Evolutionary conservation across 2,113 vertebrate species (phyloP), one percentile per base, ranked within the genome.

Genomic region (Tupaia chinensis): DNA sequence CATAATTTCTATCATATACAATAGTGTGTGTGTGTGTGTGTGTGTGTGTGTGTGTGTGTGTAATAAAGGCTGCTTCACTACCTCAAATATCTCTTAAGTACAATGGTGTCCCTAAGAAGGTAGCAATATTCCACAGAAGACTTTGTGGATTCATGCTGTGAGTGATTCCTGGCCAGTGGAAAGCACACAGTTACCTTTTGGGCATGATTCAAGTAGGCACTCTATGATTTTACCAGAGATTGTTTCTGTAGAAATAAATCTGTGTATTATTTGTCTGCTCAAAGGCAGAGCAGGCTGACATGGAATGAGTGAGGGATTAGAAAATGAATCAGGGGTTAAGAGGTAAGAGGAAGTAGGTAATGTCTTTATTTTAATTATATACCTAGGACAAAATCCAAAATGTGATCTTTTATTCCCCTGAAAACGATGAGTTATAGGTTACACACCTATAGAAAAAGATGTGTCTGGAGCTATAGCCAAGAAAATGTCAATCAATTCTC

Each of bases 191-290:
- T 98, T 98, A 98, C 97, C 92, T 97, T 98, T 97, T 97, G 97
- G 95, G 95, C 98, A 98, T 98, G 97, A 97, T 96, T 98, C 96
- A 98, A 98, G 97, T 92, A 98, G 96, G 95, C 92, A 93, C 97
- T 97, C 96, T 96, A 97, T 89, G 97, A 98, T 98, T 98, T 98
- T 98, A 97, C 97, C 98, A 98, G 97, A 98, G 93, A 96, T 98
- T 96, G 97, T 96, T 98, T 98, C 97, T 98, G 87, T 97, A 98
- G 97, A 91, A 98, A 96, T 98, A 97, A 98, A 98, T 97, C 97
- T 98, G 96, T 98, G 80, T 96, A 98, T 97, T 98, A 97, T 98
- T 98, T 98, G 93, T 95, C 94, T 98, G 88, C 92, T 95, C 87
- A 87, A 94, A 94, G 93, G 89, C 92, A 93, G 53, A 77, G 70